Base-by-base conservation (phyloP, 2,797 vertebrate genomes). In the Lindbergichthys nudifrons region DNA sequence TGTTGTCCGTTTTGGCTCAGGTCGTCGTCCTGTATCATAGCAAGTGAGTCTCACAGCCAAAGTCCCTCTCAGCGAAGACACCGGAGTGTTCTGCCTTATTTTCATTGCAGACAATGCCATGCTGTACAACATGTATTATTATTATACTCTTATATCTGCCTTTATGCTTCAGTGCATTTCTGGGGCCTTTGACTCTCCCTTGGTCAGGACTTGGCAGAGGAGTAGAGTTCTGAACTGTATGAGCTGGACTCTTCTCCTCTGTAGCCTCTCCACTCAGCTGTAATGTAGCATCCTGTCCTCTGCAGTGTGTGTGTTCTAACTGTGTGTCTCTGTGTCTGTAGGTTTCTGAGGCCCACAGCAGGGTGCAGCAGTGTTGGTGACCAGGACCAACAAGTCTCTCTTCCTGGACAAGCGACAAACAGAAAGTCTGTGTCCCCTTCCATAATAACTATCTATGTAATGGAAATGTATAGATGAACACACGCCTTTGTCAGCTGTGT, bases 371-470 rank as follows among this genome's bases (percentile, higher is more conserved):
- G 77, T 19, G 80, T 87, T 90, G 89, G 87, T 64, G 65, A 87
- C 84, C 89, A 90, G 91, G 90, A 89, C 85, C 83, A 90, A 90
- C 87, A 77, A 66, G 66, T 61, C 70, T 85, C 70, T 85, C 83
- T 88, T 90, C 84, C 86, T 90, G 90, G 89, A 88, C 73, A 85
- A 88, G 86, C 82, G 80, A 84, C 90, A 82, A 84, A 89, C 86
- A 88, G 82, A 89, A 89, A 86, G 87, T 91, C 88, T 88, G 83
- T 87, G 85, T 89, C 91, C 93, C 90, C 93, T 95, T 96, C 92
- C 91, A 92, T 94, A 92, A 91, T 90, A 93, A 93, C 87, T 94
- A 94, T 94, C 91, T 94, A 94, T 94, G 94, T 95, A 94, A 95
- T 92, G 89, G 83, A 88, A 92, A 92, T 94, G 90, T 95, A 95